A percentile compares a stretch with the other conserved stretches of the same genome.
phyloP scores from a whole-genome alignment of 1,140 invertebrate species.

The Formica selysi region DNA sequence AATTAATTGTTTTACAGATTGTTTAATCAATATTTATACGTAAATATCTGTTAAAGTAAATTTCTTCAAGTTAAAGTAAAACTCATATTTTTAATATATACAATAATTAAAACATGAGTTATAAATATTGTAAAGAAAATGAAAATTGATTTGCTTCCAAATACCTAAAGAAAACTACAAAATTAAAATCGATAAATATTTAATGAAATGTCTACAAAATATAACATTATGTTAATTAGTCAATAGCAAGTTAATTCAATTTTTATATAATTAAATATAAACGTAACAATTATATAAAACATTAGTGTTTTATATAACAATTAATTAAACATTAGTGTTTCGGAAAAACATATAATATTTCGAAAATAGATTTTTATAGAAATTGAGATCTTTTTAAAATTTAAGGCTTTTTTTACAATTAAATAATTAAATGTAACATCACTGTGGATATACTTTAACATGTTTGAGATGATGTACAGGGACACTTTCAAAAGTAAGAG shows the following conservation, averaged over 20 bases:
- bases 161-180: not conserved
- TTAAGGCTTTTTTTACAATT: not conserved
- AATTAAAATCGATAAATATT: not conserved
- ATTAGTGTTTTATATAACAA: not conserved
- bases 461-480: not conserved
- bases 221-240: no score
- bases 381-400: not conserved
- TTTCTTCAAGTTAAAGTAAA: not conserved
- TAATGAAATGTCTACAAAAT: not conserved
- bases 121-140: not conserved
- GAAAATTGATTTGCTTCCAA: not conserved
- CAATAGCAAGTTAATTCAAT: no score
- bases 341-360: not conserved
- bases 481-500: slow-evolving; percentile 1
- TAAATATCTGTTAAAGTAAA: slow-evolving; percentile 10
- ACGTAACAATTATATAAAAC: no score
- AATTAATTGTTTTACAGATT: not conserved
- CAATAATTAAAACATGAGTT: not conserved
- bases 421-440: slow-evolving; percentile 7
- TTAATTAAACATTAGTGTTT: no score
- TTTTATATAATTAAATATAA: no score
- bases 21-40: not conserved
- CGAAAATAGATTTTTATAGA: not conserved
- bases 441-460: slow-evolving; percentile 20
- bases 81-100: not conserved